phyloP scores from a whole-genome alignment of 2,888 invertebrate genomes.

The Dryadula phaetusa region DNA sequence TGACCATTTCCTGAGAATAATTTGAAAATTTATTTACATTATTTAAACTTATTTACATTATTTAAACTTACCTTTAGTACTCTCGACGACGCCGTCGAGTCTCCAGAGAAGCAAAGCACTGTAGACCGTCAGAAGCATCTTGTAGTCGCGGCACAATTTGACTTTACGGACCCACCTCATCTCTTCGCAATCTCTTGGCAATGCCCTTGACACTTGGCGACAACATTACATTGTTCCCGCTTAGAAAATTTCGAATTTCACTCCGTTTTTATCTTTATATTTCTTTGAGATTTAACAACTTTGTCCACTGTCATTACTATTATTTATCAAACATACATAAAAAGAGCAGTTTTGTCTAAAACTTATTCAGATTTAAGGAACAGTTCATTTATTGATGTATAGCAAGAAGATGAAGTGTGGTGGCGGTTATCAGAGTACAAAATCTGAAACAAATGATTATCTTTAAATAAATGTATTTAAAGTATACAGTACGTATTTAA shows the following conservation, averaged over 20 bases:
- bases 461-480: neutral
- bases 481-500: too few species aligned
- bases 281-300: neutral
- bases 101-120: slow-evolving; percentile 74
- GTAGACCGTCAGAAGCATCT: slow-evolving; percentile 74
- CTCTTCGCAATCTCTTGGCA: slow-evolving; percentile 68
- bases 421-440: neutral
- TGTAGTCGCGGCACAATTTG: slow-evolving; percentile 64
- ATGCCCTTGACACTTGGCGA: slow-evolving; percentile 63
- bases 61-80: slow-evolving; percentile 71
- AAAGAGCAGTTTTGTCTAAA: neutral
- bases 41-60: too few species aligned
- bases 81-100: slow-evolving; percentile 76
- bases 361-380: too few species aligned
- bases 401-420: neutral
- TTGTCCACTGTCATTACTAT: slow-evolving; percentile 17
- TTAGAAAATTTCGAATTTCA: slow-evolving; percentile 10
- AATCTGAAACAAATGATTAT: slow-evolving; percentile 19
- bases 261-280: neutral
- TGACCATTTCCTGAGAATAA: too few species aligned
- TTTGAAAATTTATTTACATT: too few species aligned
- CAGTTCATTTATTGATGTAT: neutral
- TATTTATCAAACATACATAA: slow-evolving; percentile 1
- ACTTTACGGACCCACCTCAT: slow-evolving; percentile 73
- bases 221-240: slow-evolving; percentile 68